Conservation (phyloP, 2,113 vertebrate species). For the Phalacrocorax aristotelis region DNA sequence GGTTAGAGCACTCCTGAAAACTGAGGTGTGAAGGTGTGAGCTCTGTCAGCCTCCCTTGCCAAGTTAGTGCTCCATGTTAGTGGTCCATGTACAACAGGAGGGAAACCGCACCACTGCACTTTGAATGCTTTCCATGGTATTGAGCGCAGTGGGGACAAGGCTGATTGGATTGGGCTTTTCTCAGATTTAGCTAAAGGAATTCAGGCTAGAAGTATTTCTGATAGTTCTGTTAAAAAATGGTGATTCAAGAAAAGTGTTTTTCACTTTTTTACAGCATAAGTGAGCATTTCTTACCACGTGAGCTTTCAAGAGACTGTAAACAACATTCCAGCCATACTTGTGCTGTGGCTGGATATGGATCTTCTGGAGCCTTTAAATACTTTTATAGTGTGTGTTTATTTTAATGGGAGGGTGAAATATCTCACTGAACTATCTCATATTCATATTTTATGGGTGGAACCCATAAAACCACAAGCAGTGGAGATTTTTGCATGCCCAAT, state of each 20-base stretch:
- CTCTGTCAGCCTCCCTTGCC: neutral
- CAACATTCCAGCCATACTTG: conserved; percentile 39
- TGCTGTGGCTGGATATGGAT: neutral
- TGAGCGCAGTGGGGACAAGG: neutral
- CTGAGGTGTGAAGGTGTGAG: neutral
- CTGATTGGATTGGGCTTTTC: neutral
- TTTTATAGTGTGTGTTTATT: conserved; percentile 22
- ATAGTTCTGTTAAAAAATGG: neutral
- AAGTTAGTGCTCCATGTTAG: rapidly evolving
- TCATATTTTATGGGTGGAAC: neutral
- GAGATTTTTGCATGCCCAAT: neutral
- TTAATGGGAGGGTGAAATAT: neutral
- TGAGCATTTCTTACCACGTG: neutral
- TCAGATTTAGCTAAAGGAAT: neutral
- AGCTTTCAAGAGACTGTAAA: neutral
- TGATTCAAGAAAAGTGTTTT: neutral
- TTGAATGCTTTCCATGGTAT: neutral
- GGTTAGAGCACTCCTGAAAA: neutral
- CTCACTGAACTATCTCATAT: neutral
- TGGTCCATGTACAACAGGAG: neutral
- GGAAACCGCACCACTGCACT: rapidly evolving
- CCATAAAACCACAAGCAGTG: neutral
- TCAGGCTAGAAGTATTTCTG: neutral
- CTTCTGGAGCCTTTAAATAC: conserved; percentile 2
- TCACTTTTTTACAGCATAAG: neutral